A percentile compares a stretch with the other conserved stretches of the same genome.
Evolutionary conservation across 2,113 vertebrate species (phyloP).

Genomic region (Arothron firmamentum): DNA sequence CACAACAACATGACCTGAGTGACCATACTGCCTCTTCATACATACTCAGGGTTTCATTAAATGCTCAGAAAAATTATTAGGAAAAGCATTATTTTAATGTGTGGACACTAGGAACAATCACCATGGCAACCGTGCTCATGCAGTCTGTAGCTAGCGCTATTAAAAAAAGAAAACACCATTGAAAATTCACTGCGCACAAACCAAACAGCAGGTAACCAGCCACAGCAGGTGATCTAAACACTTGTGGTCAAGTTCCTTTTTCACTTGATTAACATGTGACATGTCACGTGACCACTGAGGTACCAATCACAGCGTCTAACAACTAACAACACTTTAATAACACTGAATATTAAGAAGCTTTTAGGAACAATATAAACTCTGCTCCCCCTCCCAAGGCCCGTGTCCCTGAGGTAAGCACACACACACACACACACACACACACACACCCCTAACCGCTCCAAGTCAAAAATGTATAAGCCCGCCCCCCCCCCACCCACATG

Average conservation of each 20-base stretch:
- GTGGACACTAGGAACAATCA: conserved; percentile 36
- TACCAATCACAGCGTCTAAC: no score
- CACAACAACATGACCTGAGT: no score
- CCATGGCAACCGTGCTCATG: conserved; percentile 57
- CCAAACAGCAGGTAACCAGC: no score
- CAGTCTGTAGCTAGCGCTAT: conserved; percentile 47
- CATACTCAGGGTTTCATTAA: conserved; percentile 12
- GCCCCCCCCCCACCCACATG: no score
- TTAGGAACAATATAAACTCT: conserved; percentile 66
- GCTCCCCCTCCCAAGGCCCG: conserved; percentile 13
- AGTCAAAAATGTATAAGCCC: conserved; percentile 70
- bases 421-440: conserved; percentile 68
- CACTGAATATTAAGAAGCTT: conserved; percentile 14
- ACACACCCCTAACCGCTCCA: conserved; percentile 62
- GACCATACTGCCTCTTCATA: not conserved
- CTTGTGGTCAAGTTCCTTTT: no score
- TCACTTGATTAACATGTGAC: no score
- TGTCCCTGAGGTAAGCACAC: conserved; percentile 59
- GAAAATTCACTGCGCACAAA: conserved; percentile 35
- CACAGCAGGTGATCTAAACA: no score
- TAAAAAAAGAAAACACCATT: conserved; percentile 57
- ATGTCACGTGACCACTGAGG: no score
- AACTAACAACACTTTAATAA: no score
- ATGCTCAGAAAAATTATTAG: conserved; percentile 27
- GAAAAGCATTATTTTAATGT: conserved; percentile 40